These are phyloP conservation scores for Nomada ferruginata DNA, from an alignment of 2,888 invertebrate genomes.

Conservation along the genomic window DNA sequence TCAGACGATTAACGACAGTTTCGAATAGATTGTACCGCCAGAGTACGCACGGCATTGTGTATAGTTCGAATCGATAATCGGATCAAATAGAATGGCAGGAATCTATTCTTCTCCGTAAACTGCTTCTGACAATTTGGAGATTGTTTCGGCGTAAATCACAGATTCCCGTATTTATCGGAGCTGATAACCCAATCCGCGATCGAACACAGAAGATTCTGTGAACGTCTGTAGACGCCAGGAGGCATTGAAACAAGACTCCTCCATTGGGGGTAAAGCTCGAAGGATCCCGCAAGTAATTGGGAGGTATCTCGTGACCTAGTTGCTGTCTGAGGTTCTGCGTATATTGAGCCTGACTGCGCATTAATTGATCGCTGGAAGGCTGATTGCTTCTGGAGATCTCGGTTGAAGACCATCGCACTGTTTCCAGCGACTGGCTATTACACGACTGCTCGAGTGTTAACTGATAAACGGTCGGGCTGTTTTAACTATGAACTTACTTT, in stretches of 20 bases:
- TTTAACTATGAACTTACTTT: background rate
- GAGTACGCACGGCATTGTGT: too few relatives aligned
- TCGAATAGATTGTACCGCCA: too few relatives aligned
- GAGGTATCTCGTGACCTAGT: slow-evolving; percentile 24
- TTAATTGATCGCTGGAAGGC: slow-evolving; percentile 39
- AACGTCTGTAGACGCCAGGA: background rate
- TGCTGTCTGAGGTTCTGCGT: slow-evolving; percentile 24
- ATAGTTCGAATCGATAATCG: too few relatives aligned
- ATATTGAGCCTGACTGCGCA: slow-evolving; percentile 29
- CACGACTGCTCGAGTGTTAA: slow-evolving; percentile 1
- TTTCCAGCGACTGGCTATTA: background rate
- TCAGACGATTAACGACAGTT: too few relatives aligned
- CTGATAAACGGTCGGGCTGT: slow-evolving; percentile 7
- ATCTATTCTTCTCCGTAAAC: too few relatives aligned
- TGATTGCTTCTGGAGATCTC: slow-evolving; percentile 30
- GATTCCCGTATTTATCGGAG: too few relatives aligned
- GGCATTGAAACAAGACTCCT: background rate
- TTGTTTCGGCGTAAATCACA: too few relatives aligned
- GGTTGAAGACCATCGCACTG: background rate
- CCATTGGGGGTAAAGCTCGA: background rate
- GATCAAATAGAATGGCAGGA: too few relatives aligned
- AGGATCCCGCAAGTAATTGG: slow-evolving; percentile 31
- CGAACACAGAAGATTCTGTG: background rate
- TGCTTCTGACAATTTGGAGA: too few relatives aligned
- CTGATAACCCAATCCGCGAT: background rate